Evolutionary conservation across 2,888 invertebrate species (phyloP).

Genomic region (Germaria angustata): DNA sequence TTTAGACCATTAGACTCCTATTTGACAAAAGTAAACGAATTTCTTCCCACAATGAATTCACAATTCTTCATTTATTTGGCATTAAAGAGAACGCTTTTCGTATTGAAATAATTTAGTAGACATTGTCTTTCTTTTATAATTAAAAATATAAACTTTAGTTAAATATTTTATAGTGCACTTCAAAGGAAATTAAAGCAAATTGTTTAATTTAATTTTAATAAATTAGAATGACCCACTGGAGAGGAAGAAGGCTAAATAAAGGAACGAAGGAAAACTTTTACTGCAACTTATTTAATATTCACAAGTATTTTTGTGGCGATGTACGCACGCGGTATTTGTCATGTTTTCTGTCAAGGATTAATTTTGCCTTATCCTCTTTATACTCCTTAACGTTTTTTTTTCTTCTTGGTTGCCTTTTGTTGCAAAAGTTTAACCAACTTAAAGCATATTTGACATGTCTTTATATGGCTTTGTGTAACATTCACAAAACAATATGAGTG

Average conservation of each 20-base stretch:
- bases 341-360: neutral
- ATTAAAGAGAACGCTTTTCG: too few relatives aligned
- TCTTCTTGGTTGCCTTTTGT: constrained; percentile 1
- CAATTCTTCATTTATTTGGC: too few relatives aligned
- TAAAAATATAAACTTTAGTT: too few relatives aligned
- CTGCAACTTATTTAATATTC: neutral
- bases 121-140: too few relatives aligned
- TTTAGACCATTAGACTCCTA: too few relatives aligned
- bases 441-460: constrained; percentile 32
- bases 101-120: too few relatives aligned
- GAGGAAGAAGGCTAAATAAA: neutral
- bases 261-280: neutral
- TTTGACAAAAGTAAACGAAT: too few relatives aligned
- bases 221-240: constrained; percentile 2
- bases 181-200: constrained; percentile 4
- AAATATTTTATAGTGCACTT: neutral
- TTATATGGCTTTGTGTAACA: neutral
- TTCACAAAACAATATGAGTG: too few relatives aligned
- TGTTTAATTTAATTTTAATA: constrained; percentile 31
- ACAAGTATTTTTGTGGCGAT: neutral
- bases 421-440: constrained; percentile 10
- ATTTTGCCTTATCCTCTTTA: neutral
- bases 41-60: too few relatives aligned
- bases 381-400: neutral
- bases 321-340: neutral